Percentiles rank a stretch among this genome's conserved stretches.
These are phyloP conservation scores for Diorhabda carinulata DNA, from an alignment of 1,140 invertebrate species.

Conservation along the genomic window DNA sequence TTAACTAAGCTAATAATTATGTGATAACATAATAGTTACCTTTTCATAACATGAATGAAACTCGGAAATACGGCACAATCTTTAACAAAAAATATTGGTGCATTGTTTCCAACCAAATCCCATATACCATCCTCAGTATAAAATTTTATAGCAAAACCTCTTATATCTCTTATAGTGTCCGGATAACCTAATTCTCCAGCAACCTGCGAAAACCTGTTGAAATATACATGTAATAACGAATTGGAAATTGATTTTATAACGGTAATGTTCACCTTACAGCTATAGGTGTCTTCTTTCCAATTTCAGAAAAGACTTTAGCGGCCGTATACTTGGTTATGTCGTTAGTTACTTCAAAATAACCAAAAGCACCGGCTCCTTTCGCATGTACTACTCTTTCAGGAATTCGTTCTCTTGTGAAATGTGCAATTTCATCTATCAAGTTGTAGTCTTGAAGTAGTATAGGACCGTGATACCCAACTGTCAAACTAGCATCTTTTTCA, in stretches of 20 bases:
- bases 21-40: slow-evolving; percentile 32
- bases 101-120: slow-evolving; percentile 73
- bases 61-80: slow-evolving; percentile 66
- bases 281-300: slow-evolving; percentile 78
- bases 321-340: slow-evolving; percentile 77
- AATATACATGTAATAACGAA: background rate
- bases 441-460: slow-evolving; percentile 84
- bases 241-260: background rate
- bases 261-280: slow-evolving; percentile 58
- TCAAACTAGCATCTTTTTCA: slow-evolving; percentile 63
- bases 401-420: slow-evolving; percentile 93
- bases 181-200: slow-evolving; percentile 84
- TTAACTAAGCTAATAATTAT: too few species aligned
- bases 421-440: slow-evolving; percentile 88
- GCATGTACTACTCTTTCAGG: slow-evolving; percentile 97
- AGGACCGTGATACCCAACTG: slow-evolving; percentile 85
- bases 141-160: slow-evolving; percentile 65
- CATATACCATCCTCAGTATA: slow-evolving; percentile 56
- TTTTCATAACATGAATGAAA: slow-evolving; percentile 64
- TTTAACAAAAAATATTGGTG: slow-evolving; percentile 70
- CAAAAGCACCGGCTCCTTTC: slow-evolving; percentile 95
- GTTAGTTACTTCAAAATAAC: slow-evolving; percentile 90
- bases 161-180: slow-evolving; percentile 68
- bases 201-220: slow-evolving; percentile 72
- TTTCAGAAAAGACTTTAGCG: slow-evolving; percentile 72